Percentiles rank a stretch among this genome's conserved stretches.
phyloP scores from a whole-genome alignment of 2,888 invertebrate species.

The Tenthredo notha region DNA sequence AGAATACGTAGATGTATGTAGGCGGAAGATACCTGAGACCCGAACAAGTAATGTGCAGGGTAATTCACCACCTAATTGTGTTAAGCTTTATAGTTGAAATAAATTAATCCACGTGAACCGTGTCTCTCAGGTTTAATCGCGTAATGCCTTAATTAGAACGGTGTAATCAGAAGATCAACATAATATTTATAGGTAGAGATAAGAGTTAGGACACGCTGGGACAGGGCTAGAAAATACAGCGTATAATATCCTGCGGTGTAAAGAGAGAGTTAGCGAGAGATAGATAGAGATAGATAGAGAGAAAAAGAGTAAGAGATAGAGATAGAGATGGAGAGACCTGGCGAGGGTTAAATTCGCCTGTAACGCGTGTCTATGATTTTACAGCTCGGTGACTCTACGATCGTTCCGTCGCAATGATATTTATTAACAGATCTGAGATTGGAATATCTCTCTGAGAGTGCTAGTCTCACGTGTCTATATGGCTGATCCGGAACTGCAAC shows the following conservation, averaged over 20 bases:
- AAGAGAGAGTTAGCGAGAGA: background rate
- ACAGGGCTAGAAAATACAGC: conserved; percentile 26
- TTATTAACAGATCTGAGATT: conserved; percentile 72
- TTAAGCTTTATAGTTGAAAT: conserved; percentile 35
- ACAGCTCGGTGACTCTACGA: conserved; percentile 65
- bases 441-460: conserved; percentile 73
- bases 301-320: conserved; percentile 40
- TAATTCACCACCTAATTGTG: conserved; percentile 47
- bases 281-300: background rate
- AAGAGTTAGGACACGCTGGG: conserved; percentile 32
- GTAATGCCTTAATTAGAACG: conserved; percentile 51
- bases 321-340: conserved; percentile 52
- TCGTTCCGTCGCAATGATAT: conserved; percentile 70
- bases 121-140: conserved; percentile 46
- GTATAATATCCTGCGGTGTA: conserved; percentile 18
- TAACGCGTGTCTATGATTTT: conserved; percentile 68
- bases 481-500: conserved; percentile 9
- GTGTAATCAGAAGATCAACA: conserved; percentile 45
- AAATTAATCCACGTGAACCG: conserved; percentile 39
- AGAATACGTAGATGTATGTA: background rate
- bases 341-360: conserved; percentile 49
- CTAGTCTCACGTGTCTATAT: conserved; percentile 59
- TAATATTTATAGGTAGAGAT: conserved; percentile 48
- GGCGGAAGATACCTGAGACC: background rate
- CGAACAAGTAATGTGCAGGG: background rate